phyloP scores from a whole-genome alignment of 1,140 invertebrate genomes.

The Elysia chlorotica region DNA sequence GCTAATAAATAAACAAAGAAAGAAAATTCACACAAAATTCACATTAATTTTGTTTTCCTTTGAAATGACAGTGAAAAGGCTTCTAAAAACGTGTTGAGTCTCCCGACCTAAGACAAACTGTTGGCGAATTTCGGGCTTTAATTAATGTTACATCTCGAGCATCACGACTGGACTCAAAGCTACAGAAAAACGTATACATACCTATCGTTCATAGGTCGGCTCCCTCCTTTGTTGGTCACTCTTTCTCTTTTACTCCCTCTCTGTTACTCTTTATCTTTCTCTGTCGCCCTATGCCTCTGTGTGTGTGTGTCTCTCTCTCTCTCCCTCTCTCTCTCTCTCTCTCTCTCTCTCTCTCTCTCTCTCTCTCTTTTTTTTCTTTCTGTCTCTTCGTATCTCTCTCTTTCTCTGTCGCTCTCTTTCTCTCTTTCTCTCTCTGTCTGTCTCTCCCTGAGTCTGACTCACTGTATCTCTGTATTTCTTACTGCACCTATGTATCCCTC shows the following conservation, averaged over 20 bases:
- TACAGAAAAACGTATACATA: background rate
- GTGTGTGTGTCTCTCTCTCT: no score
- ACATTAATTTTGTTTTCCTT: no score
- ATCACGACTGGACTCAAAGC: background rate
- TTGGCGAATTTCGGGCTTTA: no score
- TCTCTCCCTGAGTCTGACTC: background rate
- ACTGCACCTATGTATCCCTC: background rate
- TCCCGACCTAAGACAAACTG: no score
- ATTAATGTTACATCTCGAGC: no score
- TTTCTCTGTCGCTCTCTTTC: background rate
- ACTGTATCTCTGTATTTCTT: background rate
- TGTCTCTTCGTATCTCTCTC: no score
- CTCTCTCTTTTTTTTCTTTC: background rate
- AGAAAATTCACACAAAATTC: no score
- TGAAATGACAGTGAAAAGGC: no score
- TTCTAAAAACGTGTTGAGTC: no score
- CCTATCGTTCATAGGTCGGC: background rate
- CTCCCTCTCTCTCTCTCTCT: constrained; percentile 36
- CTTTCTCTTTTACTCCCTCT: constrained; percentile 19
- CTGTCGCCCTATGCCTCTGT: constrained; percentile 18
- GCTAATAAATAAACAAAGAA: no score
- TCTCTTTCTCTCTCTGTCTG: background rate
- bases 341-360: background rate
- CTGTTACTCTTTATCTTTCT: background rate
- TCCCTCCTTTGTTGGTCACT: background rate